Evolutionary conservation across 2,113 vertebrate genomes (phyloP).

Genomic region (human (Homo sapiens)): GRCh38 chr12:92474001-92474500

Average conservation of each 20-base stretch:
- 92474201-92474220: background rate
- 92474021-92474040: constrained; percentile 49
- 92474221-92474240: background rate
- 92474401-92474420: background rate
- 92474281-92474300: background rate
- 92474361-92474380: background rate
- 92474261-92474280: background rate
- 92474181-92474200: constrained; percentile 1
- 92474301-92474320: background rate
- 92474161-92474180: constrained; percentile 37
- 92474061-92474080: constrained; percentile 56
- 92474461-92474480: background rate
- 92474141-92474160: constrained; percentile 43
- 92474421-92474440: background rate
- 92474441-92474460: background rate
- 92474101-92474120: background rate
- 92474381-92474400: background rate
- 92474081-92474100: constrained; percentile 37
- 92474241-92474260: background rate
- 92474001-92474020: constrained; percentile 61
- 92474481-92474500: background rate
- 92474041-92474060: constrained; percentile 58
- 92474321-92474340: background rate
- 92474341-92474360: background rate
- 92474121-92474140: background rate